Conservation (phyloP, 2,888 invertebrate genomes). For the Hybos culiciformis region DNA sequence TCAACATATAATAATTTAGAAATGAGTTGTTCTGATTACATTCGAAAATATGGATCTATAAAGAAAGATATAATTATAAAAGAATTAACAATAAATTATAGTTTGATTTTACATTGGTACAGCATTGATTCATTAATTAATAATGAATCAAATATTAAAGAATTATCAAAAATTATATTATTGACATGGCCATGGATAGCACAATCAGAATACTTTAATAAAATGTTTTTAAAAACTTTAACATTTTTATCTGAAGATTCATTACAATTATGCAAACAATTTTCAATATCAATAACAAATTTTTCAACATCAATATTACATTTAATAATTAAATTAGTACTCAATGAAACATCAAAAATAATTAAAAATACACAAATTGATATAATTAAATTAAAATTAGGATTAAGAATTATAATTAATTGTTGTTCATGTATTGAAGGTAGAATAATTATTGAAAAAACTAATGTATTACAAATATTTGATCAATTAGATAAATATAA, state of each 20-base stretch:
- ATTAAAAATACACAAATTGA: slow-evolving; percentile 14
- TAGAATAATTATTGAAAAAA: slow-evolving; percentile 25
- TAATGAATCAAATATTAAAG: slow-evolving; percentile 9
- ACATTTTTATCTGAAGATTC: slow-evolving; percentile 29
- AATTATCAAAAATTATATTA: slow-evolving; percentile 20
- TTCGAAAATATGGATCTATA: slow-evolving; percentile 26
- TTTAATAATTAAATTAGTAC: slow-evolving; percentile 22
- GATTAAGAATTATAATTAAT: slow-evolving; percentile 26
- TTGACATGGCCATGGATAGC: slow-evolving; percentile 31
- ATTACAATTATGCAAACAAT: slow-evolving; percentile 26
- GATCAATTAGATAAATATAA: too few relatives aligned
- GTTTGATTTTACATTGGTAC: slow-evolving; percentile 27
- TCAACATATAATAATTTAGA: slow-evolving; percentile 21
- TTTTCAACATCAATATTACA: slow-evolving; percentile 27
- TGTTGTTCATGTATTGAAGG: slow-evolving; percentile 32
- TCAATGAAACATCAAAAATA: slow-evolving; percentile 25
- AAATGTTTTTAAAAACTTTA: slow-evolving; percentile 20
- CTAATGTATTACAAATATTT: too few relatives aligned
- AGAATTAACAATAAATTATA: slow-evolving; percentile 23
- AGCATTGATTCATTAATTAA: slow-evolving; percentile 22
- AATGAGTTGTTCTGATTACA: slow-evolving; percentile 23
- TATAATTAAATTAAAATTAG: slow-evolving; percentile 17
- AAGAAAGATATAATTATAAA: slow-evolving; percentile 24
- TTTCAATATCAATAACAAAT: slow-evolving; percentile 19
- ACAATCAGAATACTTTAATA: slow-evolving; percentile 24